Evolutionary conservation across 2,888 invertebrate species (phyloP).

Genomic region (Diplolepis rosae): DNA sequence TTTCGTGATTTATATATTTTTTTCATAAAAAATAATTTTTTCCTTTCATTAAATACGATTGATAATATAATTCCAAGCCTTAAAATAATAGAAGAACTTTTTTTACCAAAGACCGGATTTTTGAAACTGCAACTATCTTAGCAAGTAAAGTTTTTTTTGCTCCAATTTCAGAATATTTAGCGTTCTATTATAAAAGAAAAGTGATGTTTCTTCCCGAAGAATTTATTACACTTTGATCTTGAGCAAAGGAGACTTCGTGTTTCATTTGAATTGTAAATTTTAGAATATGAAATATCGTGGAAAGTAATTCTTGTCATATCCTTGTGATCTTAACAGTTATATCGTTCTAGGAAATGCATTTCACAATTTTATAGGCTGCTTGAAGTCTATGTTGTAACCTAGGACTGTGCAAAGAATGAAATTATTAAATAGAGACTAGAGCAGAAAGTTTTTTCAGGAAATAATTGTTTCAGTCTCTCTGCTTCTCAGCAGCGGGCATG

Average conservation of each 20-base stretch:
- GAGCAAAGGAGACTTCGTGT: neutral
- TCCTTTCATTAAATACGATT: too few species aligned
- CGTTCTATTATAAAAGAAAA: too few species aligned
- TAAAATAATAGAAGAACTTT: too few species aligned
- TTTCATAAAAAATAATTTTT: too few species aligned
- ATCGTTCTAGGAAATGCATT: conserved; percentile 20
- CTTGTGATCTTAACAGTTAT: conserved; percentile 6
- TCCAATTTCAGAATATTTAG: neutral
- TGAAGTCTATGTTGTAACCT: neutral
- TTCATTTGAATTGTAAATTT: conserved; percentile 22
- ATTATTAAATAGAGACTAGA: neutral
- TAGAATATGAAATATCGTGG: conserved; percentile 24
- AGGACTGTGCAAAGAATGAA: neutral
- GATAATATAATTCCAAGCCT: too few species aligned
- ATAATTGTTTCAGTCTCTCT: too few species aligned
- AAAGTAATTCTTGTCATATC: conserved; percentile 6
- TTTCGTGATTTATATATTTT: too few species aligned
- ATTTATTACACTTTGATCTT: neutral
- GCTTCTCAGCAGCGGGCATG: too few species aligned
- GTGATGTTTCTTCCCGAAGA: neutral
- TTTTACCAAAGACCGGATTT: too few species aligned
- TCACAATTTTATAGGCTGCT: neutral
- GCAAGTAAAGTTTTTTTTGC: too few species aligned
- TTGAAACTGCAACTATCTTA: too few species aligned
- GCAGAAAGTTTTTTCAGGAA: too few species aligned